phyloP scores from a whole-genome alignment of 2,797 vertebrate genomes.

The Eulemur rubriventer region DNA sequence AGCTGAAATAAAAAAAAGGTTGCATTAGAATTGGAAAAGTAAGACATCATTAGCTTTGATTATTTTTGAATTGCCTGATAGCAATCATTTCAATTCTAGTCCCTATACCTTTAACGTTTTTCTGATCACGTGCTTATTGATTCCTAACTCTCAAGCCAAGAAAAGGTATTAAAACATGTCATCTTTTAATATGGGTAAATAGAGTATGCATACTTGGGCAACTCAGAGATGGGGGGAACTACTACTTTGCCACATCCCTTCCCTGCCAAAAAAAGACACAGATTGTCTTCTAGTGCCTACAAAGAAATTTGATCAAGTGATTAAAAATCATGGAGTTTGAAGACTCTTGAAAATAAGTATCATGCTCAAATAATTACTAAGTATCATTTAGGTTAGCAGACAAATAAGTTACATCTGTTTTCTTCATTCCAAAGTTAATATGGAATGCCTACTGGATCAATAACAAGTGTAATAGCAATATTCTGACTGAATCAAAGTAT shows the following conservation, averaged over 20 bases:
- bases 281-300: neutral
- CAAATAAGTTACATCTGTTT: neutral
- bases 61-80: neutral
- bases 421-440: neutral
- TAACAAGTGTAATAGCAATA: neutral
- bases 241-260: neutral
- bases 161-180: neutral
- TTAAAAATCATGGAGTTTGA: neutral
- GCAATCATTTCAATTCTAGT: neutral
- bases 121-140: neutral
- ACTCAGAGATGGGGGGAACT: neutral
- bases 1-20: too few species aligned
- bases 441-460: neutral
- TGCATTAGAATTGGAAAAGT: neutral
- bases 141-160: neutral
- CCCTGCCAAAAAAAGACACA: neutral
- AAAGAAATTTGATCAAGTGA: neutral
- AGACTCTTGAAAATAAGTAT: neutral
- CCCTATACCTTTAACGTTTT: neutral
- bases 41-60: constrained; percentile 9
- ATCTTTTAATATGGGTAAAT: neutral
- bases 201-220: neutral
- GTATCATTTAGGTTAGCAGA: neutral
- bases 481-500: constrained; percentile 5
- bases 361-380: neutral